A percentile compares a stretch with the other conserved stretches of the same genome.
Evolutionary conservation across 2,797 vertebrate genomes (phyloP).

Genomic region (Anguilla pacifica): DNA sequence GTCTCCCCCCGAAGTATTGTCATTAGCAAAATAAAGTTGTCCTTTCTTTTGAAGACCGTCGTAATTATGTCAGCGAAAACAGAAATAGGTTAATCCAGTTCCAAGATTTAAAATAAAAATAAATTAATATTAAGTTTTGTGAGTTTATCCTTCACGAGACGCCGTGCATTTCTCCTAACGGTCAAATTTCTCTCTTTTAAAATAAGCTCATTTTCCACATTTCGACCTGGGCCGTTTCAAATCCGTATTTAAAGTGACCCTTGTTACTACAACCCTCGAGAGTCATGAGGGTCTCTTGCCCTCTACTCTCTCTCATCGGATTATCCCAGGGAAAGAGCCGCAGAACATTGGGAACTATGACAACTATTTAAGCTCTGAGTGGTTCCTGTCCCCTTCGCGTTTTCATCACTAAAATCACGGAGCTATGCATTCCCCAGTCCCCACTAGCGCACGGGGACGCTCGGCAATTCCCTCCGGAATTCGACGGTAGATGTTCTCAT

Average conservation of each 20-base stretch:
- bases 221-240: neutral
- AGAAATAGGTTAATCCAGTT: neutral
- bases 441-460: neutral
- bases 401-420: neutral
- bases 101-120: neutral
- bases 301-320: neutral
- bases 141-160: neutral
- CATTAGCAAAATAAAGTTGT: neutral
- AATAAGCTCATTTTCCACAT: neutral
- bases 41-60: neutral
- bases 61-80: neutral
- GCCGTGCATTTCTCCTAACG: neutral
- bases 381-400: neutral
- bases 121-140: neutral
- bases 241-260: neutral
- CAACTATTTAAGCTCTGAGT: neutral
- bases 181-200: neutral
- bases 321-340: neutral
- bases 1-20: neutral
- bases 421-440: neutral
- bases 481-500: neutral
- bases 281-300: neutral
- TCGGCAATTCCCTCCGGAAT: neutral
- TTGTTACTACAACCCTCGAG: neutral
- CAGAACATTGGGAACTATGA: conserved; percentile 10